Evolutionary conservation across 2,113 vertebrate species (phyloP).

Genomic region (Perognathus longimembris): DNA sequence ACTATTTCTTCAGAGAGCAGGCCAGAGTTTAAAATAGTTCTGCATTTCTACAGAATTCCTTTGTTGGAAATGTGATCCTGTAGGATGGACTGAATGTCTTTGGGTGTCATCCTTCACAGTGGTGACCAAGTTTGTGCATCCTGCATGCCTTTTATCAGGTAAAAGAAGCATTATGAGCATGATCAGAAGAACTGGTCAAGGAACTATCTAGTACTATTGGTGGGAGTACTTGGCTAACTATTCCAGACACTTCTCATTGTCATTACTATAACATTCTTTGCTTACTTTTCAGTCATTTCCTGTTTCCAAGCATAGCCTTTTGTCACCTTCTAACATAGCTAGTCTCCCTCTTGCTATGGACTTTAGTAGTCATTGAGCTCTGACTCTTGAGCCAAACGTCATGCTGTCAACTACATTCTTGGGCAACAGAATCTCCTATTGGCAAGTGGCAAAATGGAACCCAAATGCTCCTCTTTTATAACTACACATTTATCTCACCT

Average conservation of each 20-base stretch:
- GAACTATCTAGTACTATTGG: not conserved
- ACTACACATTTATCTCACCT: not conserved
- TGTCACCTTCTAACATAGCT: not conserved
- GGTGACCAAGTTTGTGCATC: not conserved
- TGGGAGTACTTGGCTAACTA: not conserved
- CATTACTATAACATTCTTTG: not conserved
- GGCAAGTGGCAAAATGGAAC: not conserved
- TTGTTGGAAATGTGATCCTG: not conserved
- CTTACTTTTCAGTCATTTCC: not conserved
- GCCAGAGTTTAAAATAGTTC: conserved; percentile 1
- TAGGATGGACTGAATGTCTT: not conserved
- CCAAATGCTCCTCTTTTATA: not conserved
- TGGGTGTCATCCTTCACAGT: not conserved
- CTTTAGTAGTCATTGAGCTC: not conserved
- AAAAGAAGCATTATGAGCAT: not conserved
- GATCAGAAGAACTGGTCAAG: not conserved
- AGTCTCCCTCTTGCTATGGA: not conserved
- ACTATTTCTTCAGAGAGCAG: conserved; percentile 24
- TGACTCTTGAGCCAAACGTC: not conserved
- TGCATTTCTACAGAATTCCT: not conserved
- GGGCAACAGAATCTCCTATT: not conserved
- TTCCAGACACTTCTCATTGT: not conserved
- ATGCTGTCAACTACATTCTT: not conserved
- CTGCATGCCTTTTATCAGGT: not conserved
- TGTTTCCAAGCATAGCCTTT: not conserved